Base-by-base conservation (phyloP, 2,113 vertebrate genomes). In the Mormyrus lacerda region DNA sequence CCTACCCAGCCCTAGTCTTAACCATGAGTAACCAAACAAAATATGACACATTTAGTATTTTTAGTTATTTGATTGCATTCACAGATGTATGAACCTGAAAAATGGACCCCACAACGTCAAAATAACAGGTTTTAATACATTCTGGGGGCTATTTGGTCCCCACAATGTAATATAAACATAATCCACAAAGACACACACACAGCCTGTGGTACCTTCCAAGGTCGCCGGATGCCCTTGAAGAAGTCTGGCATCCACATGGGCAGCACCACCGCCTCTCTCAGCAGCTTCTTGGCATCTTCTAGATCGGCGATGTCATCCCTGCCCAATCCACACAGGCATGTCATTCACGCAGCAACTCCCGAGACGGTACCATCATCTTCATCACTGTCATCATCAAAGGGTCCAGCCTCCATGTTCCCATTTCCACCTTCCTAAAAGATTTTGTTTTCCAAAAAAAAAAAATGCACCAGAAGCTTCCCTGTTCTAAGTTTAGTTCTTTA, bases 181-280 rank as follows among this genome's bases (percentile, higher is more conserved):
- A 53, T 53, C 47, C 19, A 19, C 51, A 55, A 19, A 55, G 19
- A 53, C 50, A 51, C 50, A 50, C 44, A 73, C 53, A 89, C 50
- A 82, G 55, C 8, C 9, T 7, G 73, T 13, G 42, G 13, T 92
- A 99, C 98, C 96, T 99, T 99, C 98, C 98, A 99, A 0, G 98
- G 98, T 87, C 98, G 97, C 90, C 98, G 97, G 91, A 99, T 99
- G 90, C 98, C 97, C 92, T 98, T 99, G 94, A 99, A 99, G 95
- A 99, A 99, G 92, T 99, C 98, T 5, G 98, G 98, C 98, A 99
- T 99, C 98, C 98, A 99, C 98, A 99, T 99, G 0, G 98, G 98
- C 93, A 99, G 93, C 82, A 99, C 98, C 93, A 99, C 98, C 10
- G 98, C 98, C 95, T 99, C 98, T 90, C 98, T 97, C 90, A 97